These are phyloP conservation scores for Sardina pilchardus DNA, from an alignment of 2,113 vertebrate genomes.

Conservation along the genomic window DNA sequence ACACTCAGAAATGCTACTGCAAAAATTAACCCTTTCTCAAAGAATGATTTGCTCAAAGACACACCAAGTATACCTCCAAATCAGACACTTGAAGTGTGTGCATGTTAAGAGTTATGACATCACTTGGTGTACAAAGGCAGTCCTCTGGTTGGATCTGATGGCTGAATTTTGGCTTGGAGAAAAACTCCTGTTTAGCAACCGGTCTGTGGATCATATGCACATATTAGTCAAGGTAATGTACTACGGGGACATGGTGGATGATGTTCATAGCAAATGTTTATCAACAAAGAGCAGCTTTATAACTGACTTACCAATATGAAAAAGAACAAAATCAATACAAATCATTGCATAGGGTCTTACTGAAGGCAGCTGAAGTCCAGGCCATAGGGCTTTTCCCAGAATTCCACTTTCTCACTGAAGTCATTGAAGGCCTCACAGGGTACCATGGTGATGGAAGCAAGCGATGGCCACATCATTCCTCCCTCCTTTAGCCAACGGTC, in stretches of 20 bases:
- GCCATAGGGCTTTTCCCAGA: slow-evolving; percentile 78
- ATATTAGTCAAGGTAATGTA: not conserved
- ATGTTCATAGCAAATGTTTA: too few relatives aligned
- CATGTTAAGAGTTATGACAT: slow-evolving; percentile 74
- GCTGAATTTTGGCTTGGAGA: slow-evolving; percentile 80
- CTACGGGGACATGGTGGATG: too few relatives aligned
- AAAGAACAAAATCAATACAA: too few relatives aligned
- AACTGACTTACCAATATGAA: too few relatives aligned
- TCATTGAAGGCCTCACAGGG: slow-evolving; percentile 76
- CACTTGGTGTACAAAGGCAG: slow-evolving; percentile 69
- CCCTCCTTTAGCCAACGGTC: slow-evolving; percentile 77
- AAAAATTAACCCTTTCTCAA: not conserved
- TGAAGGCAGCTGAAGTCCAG: slow-evolving; percentile 78
- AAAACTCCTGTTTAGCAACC: slow-evolving; percentile 77
- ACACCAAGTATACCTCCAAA: slow-evolving; percentile 67
- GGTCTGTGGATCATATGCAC: slow-evolving; percentile 58
- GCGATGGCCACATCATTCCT: slow-evolving; percentile 77
- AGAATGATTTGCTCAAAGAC: not conserved
- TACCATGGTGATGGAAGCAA: slow-evolving; percentile 70
- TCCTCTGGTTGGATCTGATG: slow-evolving; percentile 72
- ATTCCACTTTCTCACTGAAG: slow-evolving; percentile 75
- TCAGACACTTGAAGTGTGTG: slow-evolving; percentile 73
- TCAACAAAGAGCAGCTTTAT: too few relatives aligned
- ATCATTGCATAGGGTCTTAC: slow-evolving; percentile 48
- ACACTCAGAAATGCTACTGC: not conserved